Base-by-base conservation (phyloP, 2,888 invertebrate genomes). In the Cylindroiulus punctatus region DNA sequence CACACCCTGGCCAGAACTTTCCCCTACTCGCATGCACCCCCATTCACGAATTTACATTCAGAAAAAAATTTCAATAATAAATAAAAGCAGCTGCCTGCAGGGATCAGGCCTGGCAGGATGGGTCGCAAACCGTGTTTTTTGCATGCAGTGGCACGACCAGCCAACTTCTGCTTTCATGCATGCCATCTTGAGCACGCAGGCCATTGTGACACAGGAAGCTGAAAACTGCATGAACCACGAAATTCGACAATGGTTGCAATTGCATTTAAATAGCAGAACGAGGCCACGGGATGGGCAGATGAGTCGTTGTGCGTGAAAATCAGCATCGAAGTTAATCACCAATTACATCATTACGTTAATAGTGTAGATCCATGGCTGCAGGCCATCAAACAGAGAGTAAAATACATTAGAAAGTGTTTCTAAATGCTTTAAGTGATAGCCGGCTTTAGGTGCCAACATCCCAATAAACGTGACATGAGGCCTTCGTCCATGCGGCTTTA, bases 41-140 rank as follows among this genome's bases (percentile, higher is more conserved):
- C 76, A 76, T 76, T 14, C 76, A 76, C 17, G 76, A 14, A 76
- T 76, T 76, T 30, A 76, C 14, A 30, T 76, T 30, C 76, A 76
- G 76, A 14, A 76, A 76, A 76, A 76, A 76, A 76, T 65, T 76
- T 76, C 76, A 76, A 76, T 76, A 76, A 76, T 76, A 76, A 76
- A 76, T 76, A 76, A 76, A 76, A 76, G 30, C 76, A 76, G 30
- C 76, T 76, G 76, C 30, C 14, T 76, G 12, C 26, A 14, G 22
- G 76, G 30, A 26, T 76, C 76, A 76, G 10, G 22, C 30, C 76
- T 30, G 76, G 14, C 76, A 76, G 76, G 14, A 26, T 26, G 26
- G 26, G 76, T 76, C 76, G 76, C 76, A 76, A 76, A 76, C 26
- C 76, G 1, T 30, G 30, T 76, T 76, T 65, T 76, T 65, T n/a